Base-by-base conservation (phyloP, 2,113 vertebrate genomes). In the Bufo bufo region DNA sequence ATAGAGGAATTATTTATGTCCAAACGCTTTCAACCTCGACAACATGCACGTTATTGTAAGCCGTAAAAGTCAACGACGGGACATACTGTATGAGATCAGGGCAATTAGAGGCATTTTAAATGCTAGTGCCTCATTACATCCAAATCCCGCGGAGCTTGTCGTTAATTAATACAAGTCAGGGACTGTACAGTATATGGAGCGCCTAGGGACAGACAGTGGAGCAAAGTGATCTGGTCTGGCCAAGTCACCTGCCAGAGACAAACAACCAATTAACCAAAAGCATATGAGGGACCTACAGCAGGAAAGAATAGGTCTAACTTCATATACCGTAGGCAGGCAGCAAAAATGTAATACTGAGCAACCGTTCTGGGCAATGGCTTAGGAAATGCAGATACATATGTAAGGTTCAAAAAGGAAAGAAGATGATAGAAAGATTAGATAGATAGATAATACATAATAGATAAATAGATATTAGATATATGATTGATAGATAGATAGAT, bases 161-260 rank as follows among this genome's bases (percentile, higher is more conserved):
- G 77, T 77, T 77, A 83, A 88, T 66, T 88, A 78, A 88, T 88
- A 88, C 63, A 43, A 65, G 80, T 77, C 71, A 74, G 54, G 1
- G 79, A 61, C 79, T 63, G 71, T 33, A 33, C 33, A 33, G 33
- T 43, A 43, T 63, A 83, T 43, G 17, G 81, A 77, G 54, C 33
- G 87, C 4, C 52, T 87, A n/a, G 47, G 43, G 80, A 81, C n/a
- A 87, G 65, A 49, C 69, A 65, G 61, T n/a, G 59, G 58, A 61
- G 74, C 19, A 49, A 47, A 23, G 58, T 45, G 78, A 87, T 66
- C 78, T 58, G 63, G 52, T 87, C 59, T 82, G 43, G 54, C 50
- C 43, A 50, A 63, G 14, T 75, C 86, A 45, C 47, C 71, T 56
- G 23, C 69, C 43, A 43, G 45, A 86, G 74, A 85, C 71, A 61